Evolutionary conservation across 2,797 vertebrate genomes (phyloP), one percentile per base, ranked within the genome.

Genomic region (Sebastes aleutianus): DNA sequence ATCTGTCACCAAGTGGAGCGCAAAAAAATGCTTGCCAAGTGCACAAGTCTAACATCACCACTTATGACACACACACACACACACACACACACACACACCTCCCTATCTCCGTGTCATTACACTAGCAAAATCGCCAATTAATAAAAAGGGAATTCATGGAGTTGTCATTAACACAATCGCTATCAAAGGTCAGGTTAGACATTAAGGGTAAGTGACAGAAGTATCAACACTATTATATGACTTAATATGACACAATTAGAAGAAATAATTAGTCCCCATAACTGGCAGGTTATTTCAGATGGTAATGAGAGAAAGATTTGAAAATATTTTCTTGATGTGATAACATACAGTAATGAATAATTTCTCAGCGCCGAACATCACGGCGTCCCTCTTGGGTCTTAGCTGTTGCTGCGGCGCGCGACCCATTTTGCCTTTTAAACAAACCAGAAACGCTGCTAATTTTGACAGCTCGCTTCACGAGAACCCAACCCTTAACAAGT

Each of bases 1-100:
- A 94, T 94, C 93, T 95, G 93, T 93, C 93, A 93, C 93, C 94
- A 91, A 91, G 86, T 91, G 88, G 90, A 92, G 91, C 34, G 79
- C 70, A 76, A 76, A 83, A 83, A 83, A 91, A 83, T 1, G 78
- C 91, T 92, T 91, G 92, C 93, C 91, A 93, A 93, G 79, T 90
- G 87, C 81, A 92, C 87, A 91, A 91, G 68, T 91, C 90, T 89
- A 92, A 92, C 86, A 92, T 93, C 83, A 82, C 84, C 80, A 82
- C 80, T 89, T 78, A 84, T 70, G 83, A 83, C 64, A 43, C 67
- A 39, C 36, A 39, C 34, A 74, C 66, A 74, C 39, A 75, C 78
- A 58, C 83, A 20, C 58, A 54, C 73, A 77, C 79, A 88, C 64
- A 61, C 66, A 81, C 22, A 88, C 84, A 85, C 85, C 76, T 75